Evolutionary conservation across 1,140 invertebrate species (phyloP).

Genomic region (Himalopsyche phryganea): DNA sequence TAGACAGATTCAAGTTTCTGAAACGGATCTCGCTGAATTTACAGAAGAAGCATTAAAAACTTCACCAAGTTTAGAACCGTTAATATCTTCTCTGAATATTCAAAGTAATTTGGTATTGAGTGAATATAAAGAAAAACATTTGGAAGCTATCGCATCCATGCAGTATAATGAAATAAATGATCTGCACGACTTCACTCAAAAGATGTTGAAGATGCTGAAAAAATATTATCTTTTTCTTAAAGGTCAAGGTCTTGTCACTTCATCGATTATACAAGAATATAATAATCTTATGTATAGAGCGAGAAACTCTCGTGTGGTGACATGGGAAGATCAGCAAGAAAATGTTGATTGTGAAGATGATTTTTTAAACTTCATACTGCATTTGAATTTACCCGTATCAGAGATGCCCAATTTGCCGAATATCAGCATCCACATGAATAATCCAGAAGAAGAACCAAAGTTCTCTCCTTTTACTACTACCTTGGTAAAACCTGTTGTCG

Average conservation of each 20-base stretch:
- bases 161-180: slow-evolving; percentile 40
- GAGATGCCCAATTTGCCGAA: slow-evolving; percentile 33
- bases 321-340: slow-evolving; percentile 38
- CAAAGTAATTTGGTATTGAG: slow-evolving; percentile 37
- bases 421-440: slow-evolving; percentile 30
- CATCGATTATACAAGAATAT: slow-evolving; percentile 43
- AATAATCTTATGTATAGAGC: slow-evolving; percentile 48
- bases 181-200: slow-evolving; percentile 42
- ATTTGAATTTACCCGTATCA: slow-evolving; percentile 38
- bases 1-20: slow-evolving; percentile 3
- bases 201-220: slow-evolving; percentile 45
- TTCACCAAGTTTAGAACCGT: background rate
- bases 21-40: slow-evolving; percentile 8
- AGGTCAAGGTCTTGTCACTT: slow-evolving; percentile 45
- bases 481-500: slow-evolving; percentile 41
- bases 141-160: slow-evolving; percentile 8
- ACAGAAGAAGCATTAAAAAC: background rate
- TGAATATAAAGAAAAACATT: slow-evolving; percentile 38
- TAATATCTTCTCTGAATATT: slow-evolving; percentile 24
- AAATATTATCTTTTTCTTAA: slow-evolving; percentile 47
- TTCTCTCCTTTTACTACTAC: slow-evolving; percentile 34
- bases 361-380: slow-evolving; percentile 43
- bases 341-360: slow-evolving; percentile 36
- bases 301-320: slow-evolving; percentile 43
- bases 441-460: slow-evolving; percentile 31